Evolutionary conservation across 2,113 vertebrate genomes (phyloP).

Genomic region (Alectura lathami): DNA sequence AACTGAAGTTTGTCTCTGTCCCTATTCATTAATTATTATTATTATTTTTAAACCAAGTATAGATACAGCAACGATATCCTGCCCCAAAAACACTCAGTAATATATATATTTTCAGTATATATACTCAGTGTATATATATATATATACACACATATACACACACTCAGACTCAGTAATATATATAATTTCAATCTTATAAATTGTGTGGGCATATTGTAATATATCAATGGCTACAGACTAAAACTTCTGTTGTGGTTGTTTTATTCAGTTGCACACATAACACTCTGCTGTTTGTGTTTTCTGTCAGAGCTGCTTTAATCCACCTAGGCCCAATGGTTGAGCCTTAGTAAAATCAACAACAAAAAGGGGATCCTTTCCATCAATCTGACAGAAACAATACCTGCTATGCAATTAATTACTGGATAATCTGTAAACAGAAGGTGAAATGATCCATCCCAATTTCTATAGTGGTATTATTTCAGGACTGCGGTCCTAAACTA

Average conservation of each 20-base stretch:
- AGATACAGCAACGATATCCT: fast-evolving
- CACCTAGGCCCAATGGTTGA: not conserved
- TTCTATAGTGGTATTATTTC: not conserved
- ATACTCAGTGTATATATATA: no score
- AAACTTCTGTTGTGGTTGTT: not conserved
- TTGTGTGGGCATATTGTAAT: not conserved
- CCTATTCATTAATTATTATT: no score
- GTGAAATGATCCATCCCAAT: not conserved
- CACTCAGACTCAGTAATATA: no score
- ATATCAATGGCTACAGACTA: not conserved
- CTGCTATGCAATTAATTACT: not conserved
- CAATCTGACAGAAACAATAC: not conserved
- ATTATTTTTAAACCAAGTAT: not conserved
- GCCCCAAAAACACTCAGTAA: not conserved
- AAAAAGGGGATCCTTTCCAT: not conserved
- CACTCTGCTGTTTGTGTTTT: not conserved
- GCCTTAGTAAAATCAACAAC: not conserved
- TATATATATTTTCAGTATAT: no score
- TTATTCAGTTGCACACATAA: not conserved
- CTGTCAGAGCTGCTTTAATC: not conserved
- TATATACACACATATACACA: no score
- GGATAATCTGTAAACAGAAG: not conserved
- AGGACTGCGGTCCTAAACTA: not conserved
- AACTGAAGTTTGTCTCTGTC: not conserved
- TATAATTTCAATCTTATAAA: not conserved